Conservation (phyloP, 2,888 invertebrate species). For the Parthenolecanium corni region DNA sequence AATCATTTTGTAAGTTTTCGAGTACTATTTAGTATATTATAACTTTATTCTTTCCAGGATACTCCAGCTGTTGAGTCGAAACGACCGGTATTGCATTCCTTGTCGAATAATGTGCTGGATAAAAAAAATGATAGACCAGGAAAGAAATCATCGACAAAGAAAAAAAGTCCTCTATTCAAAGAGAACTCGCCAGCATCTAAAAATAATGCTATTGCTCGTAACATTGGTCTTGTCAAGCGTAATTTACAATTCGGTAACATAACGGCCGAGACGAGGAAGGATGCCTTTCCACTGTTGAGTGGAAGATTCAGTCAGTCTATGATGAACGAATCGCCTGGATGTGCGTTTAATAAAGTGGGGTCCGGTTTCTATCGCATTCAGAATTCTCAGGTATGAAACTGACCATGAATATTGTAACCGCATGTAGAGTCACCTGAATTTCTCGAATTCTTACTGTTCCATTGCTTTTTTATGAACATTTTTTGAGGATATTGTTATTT, state of each 20-base stretch:
- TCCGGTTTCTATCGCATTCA: conserved; percentile 30
- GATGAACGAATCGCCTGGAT: neutral
- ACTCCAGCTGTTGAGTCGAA: conserved; percentile 17
- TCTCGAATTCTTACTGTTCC: no score
- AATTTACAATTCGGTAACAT: conserved; percentile 26
- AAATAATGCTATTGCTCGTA: neutral
- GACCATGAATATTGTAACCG: neutral
- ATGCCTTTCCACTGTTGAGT: neutral
- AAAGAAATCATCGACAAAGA: conserved; percentile 1
- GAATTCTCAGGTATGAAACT: conserved; percentile 33
- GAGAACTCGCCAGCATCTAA: conserved; percentile 31
- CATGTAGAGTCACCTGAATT: no score
- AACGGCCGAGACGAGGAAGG: conserved; percentile 48
- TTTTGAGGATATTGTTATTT: no score
- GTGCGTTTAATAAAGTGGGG: neutral
- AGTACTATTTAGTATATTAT: neutral
- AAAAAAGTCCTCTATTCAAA: conserved; percentile 25
- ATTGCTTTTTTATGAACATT: no score
- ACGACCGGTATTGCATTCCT: conserved; percentile 30
- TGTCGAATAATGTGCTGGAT: conserved; percentile 28
- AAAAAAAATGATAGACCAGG: neutral
- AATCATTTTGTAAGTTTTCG: neutral
- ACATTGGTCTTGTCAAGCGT: conserved; percentile 19
- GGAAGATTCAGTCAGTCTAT: neutral
- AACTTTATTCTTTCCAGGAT: conserved; percentile 3